Conservation (phyloP, 2,113 vertebrate species). For the Numida meleagris region DNA sequence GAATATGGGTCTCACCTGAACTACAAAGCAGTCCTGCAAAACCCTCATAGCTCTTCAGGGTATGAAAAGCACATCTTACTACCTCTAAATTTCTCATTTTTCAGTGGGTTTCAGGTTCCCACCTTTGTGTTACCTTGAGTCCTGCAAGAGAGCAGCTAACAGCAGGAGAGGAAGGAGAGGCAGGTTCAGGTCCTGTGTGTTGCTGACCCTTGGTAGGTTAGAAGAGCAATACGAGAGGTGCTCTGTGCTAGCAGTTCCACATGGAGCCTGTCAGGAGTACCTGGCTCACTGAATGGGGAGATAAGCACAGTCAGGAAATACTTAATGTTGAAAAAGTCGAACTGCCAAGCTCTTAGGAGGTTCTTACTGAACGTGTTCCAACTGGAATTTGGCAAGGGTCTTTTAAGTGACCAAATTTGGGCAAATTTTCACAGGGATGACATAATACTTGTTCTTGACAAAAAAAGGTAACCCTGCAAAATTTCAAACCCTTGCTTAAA, state of each 20-base stretch:
- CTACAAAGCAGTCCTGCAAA: neutral
- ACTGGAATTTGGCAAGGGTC: neutral
- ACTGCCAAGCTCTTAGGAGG: neutral
- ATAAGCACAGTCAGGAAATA: neutral
- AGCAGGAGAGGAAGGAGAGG: neutral
- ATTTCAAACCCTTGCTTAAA: conserved; percentile 31
- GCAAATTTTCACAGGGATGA: conserved; percentile 12
- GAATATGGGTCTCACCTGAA: neutral
- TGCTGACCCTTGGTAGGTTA: neutral
- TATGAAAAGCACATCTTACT: neutral
- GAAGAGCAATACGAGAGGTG: neutral
- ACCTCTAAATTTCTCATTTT: neutral
- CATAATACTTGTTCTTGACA: conserved; percentile 13
- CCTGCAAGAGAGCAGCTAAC: neutral
- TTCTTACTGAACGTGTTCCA: neutral
- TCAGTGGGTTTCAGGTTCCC: neutral
- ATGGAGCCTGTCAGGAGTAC: neutral
- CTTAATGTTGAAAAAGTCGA: neutral
- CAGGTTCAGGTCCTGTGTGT: neutral
- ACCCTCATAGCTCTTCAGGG: neutral
- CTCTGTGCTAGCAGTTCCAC: neutral
- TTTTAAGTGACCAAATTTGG: conserved; percentile 27
- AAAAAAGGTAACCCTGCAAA: neutral
- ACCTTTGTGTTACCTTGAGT: neutral
- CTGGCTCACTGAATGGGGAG: neutral